Percentiles rank a stretch among this genome's conserved stretches.
These are phyloP conservation scores for Danionella dracula DNA, from an alignment of 2,797 vertebrate genomes.

Conservation along the genomic window DNA sequence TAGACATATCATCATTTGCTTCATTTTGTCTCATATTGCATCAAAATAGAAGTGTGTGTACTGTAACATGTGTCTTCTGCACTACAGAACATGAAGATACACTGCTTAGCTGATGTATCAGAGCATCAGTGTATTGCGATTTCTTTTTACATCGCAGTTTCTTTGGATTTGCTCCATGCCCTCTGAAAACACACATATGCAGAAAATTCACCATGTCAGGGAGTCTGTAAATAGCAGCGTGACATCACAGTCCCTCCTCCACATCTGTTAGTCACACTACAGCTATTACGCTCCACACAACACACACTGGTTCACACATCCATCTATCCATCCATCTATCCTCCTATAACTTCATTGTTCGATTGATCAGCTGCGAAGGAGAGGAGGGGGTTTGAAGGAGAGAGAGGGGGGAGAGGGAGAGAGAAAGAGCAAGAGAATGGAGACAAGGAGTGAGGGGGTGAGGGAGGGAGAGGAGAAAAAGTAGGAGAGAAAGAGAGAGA, in stretches of 20 bases:
- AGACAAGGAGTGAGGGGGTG: no score
- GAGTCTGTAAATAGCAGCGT: conserved; percentile 55
- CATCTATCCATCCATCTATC: no score
- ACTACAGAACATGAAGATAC: no score
- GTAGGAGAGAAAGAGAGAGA: no score
- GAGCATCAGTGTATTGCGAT: neutral
- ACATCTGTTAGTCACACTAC: conserved; percentile 51
- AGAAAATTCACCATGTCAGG: conserved; percentile 15
- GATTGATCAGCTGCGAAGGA: no score
- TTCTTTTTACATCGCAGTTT: neutral
- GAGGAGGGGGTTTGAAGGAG: no score
- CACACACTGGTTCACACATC: neutral
- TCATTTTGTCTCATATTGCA: neutral
- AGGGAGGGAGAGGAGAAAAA: no score
- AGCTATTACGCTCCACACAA: conserved; percentile 36
- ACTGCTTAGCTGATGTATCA: neutral
- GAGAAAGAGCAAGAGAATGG: no score
- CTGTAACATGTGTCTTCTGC: neutral
- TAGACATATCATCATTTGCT: conserved; percentile 11
- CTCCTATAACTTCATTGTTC: no score
- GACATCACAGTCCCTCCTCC: conserved; percentile 44
- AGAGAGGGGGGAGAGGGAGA: no score
- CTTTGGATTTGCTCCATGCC: neutral
- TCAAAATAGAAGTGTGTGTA: neutral
- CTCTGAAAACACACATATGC: neutral